phyloP scores from a whole-genome alignment of 1,140 invertebrate genomes.

The Scaptomyza pallida region DNA sequence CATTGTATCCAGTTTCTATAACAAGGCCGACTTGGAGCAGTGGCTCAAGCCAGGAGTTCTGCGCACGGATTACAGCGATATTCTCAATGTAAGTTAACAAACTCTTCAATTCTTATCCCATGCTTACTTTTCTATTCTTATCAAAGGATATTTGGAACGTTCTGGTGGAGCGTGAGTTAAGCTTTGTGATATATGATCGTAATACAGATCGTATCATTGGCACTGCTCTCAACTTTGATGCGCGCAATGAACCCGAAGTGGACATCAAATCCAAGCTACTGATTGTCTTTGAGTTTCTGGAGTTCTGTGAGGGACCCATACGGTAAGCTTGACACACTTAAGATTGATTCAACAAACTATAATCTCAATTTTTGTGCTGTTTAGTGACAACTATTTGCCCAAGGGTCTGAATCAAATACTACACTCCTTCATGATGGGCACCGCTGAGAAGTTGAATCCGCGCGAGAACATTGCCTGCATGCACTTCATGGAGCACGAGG shows the following conservation, averaged over 20 bases:
- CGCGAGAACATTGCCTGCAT: constrained; percentile 91
- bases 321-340: constrained; percentile 82
- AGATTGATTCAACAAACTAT: background rate
- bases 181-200: constrained; percentile 87
- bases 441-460: constrained; percentile 86
- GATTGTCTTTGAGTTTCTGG: constrained; percentile 91
- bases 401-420: constrained; percentile 89
- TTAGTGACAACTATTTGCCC: constrained; percentile 87
- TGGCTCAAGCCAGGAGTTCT: constrained; percentile 88
- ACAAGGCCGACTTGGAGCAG: constrained; percentile 92
- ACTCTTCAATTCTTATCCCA: too few relatives aligned
- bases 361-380: background rate
- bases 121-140: background rate
- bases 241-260: constrained; percentile 90
- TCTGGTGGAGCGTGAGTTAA: constrained; percentile 88
- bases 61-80: constrained; percentile 87
- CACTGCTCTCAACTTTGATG: constrained; percentile 91
- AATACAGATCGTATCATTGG: constrained; percentile 85
- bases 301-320: constrained; percentile 89
- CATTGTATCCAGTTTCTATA: constrained; percentile 92
- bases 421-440: constrained; percentile 95
- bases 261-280: constrained; percentile 87
- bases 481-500: constrained; percentile 90
- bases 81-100: constrained; percentile 85
- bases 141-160: constrained; percentile 86